A percentile compares a stretch with the other conserved stretches of the same genome.
Evolutionary conservation across 2,797 vertebrate genomes (phyloP).

Genomic region (Atherinosoma microstoma): DNA sequence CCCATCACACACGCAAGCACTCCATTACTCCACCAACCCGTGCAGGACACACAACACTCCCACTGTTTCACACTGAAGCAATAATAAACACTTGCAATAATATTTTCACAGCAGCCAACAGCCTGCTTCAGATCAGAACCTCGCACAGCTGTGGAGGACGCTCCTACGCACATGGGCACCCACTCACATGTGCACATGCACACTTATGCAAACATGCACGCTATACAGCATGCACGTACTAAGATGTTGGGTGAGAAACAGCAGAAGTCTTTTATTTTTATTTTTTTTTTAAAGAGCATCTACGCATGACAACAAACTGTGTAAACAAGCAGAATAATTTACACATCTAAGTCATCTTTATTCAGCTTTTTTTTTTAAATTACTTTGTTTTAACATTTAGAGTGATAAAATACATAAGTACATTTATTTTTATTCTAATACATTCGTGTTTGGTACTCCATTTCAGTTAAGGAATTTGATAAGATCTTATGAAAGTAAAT

Average conservation of each 20-base stretch:
- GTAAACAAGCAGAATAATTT: conserved; percentile 18
- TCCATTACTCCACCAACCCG: conserved; percentile 60
- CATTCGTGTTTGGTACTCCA: not conserved
- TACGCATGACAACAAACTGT: conserved; percentile 9
- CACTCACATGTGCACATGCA: conserved; percentile 49
- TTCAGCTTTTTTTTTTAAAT: not conserved
- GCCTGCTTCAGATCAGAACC: conserved; percentile 84
- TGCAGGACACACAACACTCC: conserved; percentile 83
- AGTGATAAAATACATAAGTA: not conserved
- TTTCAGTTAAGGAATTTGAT: not conserved
- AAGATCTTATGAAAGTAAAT: not conserved
- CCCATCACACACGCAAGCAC: conserved; percentile 59
- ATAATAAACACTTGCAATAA: conserved; percentile 91
- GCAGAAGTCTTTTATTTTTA: no score
- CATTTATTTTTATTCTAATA: not conserved
- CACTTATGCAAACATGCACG: conserved; percentile 37
- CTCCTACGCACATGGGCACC: conserved; percentile 57
- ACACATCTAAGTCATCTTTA: not conserved
- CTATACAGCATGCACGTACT: conserved; percentile 26
- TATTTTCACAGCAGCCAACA: conserved; percentile 88
- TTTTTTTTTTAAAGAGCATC: conserved; percentile 3
- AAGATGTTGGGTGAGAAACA: conserved; percentile 4
- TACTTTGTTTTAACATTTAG: not conserved
- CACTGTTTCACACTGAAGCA: conserved; percentile 86
- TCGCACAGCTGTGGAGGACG: conserved; percentile 76